Evolutionary conservation across 2,888 invertebrate species (phyloP), one percentile per base, ranked within the genome.

Genomic region (Morpho deidamia): DNA sequence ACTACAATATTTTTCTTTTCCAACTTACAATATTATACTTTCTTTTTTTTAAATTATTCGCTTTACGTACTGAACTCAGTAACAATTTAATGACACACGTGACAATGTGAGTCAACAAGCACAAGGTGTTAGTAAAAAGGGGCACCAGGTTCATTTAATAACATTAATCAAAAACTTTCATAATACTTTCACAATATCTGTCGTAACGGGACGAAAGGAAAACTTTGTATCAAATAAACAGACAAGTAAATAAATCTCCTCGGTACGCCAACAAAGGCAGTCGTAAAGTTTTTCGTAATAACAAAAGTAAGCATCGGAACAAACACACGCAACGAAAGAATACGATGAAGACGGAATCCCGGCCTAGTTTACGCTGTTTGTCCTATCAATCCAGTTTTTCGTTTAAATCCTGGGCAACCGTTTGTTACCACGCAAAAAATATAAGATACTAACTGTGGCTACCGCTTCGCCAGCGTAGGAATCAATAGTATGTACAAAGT

Each of bases 311-410:
- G 50, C 40, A 39, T 41, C 43, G 44, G 48, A 38, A 48, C 47
- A 47, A 51, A 45, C 44, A 44, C 38, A 53, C 42, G 42, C 41
- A 42, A 34, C 41, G 42, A 37, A 50, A 43, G 50, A 37, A 39
- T n/a, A 44, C 47, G 42, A 43, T 50, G 50, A 50, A 62, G 60
- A 64, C 60, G 60, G 53, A 56, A 61, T 55, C 51, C 58, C 58
- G 78, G 71, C 78, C 80, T 70, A 78, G 76, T 81, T 80, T 71
- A 65, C 71, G 71, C 76, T 23, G 72, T 74, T 79, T 78, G 79
- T 82, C 74, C 72, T 76, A 76, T 77, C 72, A 78, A 78, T 80
- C 78, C 79, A 78, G 76, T 76, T 74, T 72, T 73, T 72, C 63
- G 70, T 71, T 74, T 69, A 72, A 50, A 38, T 50, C 53, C 39